Base-by-base conservation (phyloP, 2,888 invertebrate genomes). In the Andricus quercusramuli region DNA sequence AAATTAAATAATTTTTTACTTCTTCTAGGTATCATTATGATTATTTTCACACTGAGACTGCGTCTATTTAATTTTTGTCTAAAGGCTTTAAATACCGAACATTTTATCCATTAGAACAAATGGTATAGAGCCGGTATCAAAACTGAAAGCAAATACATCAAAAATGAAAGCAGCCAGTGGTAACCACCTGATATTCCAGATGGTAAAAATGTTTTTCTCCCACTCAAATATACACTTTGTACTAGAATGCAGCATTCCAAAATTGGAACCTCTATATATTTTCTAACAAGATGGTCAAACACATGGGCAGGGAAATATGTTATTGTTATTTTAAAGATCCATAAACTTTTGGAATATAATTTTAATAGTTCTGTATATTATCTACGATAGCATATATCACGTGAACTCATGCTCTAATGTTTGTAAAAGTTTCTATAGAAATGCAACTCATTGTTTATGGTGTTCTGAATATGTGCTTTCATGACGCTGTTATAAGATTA, bases 91-190 rank as follows among this genome's bases (percentile, higher is more conserved):
- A 5, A 94, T 93, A 64, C 96, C 94, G 90, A 96, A 95, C 89
- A 95, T 93, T 91, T 95, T 95, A 3, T 95, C 94, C 64, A 95
- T 94, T 77, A 95, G 94, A 59, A 95, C 94, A 88, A 95, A 95
- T 41, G 95, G 95, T 85, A 95, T 93, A 4, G 95, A 95, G 1
- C 95, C 95, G 89, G 95, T 93, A 22, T 95, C 95, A 88, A 95
- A 93, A 5, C 95, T 94, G 81, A 95, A 95, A 62, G 94, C 94
- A 85, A 94, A 94, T 92, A 95, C 94, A 92, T 95, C 95, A 83
- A 94, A 93, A 51, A 95, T 94, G 88, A 95, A 93, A 87, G 94
- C 94, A 84, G 93, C 92, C 79, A 95, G 93, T 83, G 95, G 95
- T 89, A 95, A 93, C 94, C 94, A 94, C 79, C 94, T 22, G 94